Conservation (phyloP, 2,797 vertebrate genomes). For the Anomalospiza imberbis region DNA sequence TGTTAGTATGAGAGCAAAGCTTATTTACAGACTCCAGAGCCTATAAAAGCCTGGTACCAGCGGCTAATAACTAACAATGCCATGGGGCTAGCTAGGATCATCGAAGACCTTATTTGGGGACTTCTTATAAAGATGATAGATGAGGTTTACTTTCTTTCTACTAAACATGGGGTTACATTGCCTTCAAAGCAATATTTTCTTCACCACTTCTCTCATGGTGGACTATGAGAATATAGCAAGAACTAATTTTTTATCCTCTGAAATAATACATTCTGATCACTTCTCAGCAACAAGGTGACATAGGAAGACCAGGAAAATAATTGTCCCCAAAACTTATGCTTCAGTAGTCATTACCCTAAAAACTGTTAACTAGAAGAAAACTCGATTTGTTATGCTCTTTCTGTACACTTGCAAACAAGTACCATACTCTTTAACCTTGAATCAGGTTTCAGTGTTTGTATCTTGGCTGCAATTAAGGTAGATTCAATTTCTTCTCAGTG, state of each 20-base stretch:
- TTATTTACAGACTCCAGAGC: constrained; percentile 12
- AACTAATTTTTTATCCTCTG: not conserved
- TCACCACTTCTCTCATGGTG: not conserved
- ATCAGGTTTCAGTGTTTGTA: not conserved
- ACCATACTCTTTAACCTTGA: not conserved
- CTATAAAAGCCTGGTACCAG: not conserved
- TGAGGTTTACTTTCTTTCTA: constrained; percentile 66
- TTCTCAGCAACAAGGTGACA: not conserved
- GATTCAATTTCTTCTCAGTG: not conserved
- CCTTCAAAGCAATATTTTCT: constrained; percentile 31
- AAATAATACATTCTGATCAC: not conserved
- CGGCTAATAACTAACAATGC: constrained; percentile 6
- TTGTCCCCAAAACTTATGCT: not conserved
- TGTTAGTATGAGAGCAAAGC: not conserved
- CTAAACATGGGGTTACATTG: constrained; percentile 31
- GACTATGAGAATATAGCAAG: not conserved
- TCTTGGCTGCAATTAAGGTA: not conserved
- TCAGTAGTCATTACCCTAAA: not conserved
- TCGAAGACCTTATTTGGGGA: constrained; percentile 18
- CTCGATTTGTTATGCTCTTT: fast-evolving
- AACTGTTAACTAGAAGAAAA: not conserved
- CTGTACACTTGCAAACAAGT: not conserved
- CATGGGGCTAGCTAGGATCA: not conserved
- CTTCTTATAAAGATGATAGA: constrained; percentile 67
- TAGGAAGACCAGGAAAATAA: not conserved